These are phyloP conservation scores for Smutsia gigantea DNA, from an alignment of 2,797 vertebrate species.

Conservation along the genomic window DNA sequence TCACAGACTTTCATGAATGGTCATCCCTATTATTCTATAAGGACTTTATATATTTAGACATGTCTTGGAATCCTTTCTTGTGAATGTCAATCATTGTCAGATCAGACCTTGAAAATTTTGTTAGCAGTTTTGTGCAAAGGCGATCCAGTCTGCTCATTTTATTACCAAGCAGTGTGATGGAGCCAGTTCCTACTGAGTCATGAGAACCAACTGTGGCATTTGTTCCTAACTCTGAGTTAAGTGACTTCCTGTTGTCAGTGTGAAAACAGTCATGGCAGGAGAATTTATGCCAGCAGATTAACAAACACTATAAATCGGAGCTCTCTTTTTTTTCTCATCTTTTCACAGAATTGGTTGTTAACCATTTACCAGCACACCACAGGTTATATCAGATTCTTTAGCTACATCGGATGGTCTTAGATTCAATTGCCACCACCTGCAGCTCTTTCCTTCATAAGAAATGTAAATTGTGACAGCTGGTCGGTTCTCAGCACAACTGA, in stretches of 20 bases:
- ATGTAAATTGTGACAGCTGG: not conserved
- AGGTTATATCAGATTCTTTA: not conserved
- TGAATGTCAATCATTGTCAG: not conserved
- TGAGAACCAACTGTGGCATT: not conserved
- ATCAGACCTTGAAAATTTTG: not conserved
- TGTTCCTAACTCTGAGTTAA: not conserved
- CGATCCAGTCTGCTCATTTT: not conserved
- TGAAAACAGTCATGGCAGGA: not conserved
- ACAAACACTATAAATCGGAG: not conserved
- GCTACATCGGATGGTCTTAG: not conserved
- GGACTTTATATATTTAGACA: not conserved
- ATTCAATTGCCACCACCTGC: not conserved
- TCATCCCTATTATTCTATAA: not conserved
- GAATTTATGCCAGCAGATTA: not conserved
- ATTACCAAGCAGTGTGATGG: not conserved
- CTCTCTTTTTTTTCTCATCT: not conserved
- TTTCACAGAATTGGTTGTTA: not conserved
- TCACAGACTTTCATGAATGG: not conserved
- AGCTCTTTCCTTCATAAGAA: not conserved
- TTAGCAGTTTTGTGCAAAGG: constrained; percentile 6
- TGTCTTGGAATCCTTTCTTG: constrained; percentile 39
- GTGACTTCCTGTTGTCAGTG: not conserved
- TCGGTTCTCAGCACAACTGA: not conserved
- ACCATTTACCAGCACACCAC: constrained; percentile 1
- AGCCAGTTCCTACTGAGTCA: not conserved